Percentiles rank a stretch among this genome's conserved stretches.
phyloP scores from a whole-genome alignment of 2,888 invertebrate species.

The Caenorhabditis japonica region DNA sequence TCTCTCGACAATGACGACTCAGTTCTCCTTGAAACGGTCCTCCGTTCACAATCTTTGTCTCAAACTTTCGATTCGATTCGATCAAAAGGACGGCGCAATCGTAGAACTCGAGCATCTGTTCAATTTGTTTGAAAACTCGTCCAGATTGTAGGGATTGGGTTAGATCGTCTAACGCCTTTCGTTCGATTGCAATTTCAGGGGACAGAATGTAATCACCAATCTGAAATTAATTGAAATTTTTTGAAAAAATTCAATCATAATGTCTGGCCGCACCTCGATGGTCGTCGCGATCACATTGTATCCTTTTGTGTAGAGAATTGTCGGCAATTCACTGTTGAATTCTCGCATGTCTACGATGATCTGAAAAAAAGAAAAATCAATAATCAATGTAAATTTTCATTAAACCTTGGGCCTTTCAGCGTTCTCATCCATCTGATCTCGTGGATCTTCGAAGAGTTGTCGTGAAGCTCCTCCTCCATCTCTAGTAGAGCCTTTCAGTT shows the following conservation, averaged over 20 bases:
- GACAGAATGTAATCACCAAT: conserved; percentile 97
- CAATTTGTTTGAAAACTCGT: conserved; percentile 93
- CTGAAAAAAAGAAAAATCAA: conserved; percentile 66
- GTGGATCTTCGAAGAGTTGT: conserved; percentile 18
- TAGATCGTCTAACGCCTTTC: conserved; percentile 90
- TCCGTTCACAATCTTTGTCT: conserved; percentile 71
- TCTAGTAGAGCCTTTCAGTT: conserved; percentile 52
- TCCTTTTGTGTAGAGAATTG: conserved; percentile 91
- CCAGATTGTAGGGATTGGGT: conserved; percentile 95
- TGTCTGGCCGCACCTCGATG: conserved; percentile 55
- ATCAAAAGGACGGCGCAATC: conserved; percentile 69
- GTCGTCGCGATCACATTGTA: conserved; percentile 85
- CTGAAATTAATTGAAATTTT: conserved; percentile 34
- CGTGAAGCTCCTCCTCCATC: conserved; percentile 80
- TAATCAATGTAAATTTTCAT: neutral
- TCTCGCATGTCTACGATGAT: conserved; percentile 95
- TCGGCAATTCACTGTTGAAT: conserved; percentile 94
- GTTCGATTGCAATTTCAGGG: conserved; percentile 94
- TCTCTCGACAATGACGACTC: conserved; percentile 70
- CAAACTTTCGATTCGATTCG: conserved; percentile 73
- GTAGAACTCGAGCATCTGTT: conserved; percentile 78
- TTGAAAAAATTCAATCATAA: neutral
- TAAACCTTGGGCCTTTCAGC: conserved; percentile 54
- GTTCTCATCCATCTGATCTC: conserved; percentile 33
- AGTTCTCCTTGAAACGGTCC: conserved; percentile 77